A percentile compares a stretch with the other conserved stretches of the same genome.
Conservation (phyloP, 1,140 invertebrate genomes). For the Colletes gigas region DNA sequence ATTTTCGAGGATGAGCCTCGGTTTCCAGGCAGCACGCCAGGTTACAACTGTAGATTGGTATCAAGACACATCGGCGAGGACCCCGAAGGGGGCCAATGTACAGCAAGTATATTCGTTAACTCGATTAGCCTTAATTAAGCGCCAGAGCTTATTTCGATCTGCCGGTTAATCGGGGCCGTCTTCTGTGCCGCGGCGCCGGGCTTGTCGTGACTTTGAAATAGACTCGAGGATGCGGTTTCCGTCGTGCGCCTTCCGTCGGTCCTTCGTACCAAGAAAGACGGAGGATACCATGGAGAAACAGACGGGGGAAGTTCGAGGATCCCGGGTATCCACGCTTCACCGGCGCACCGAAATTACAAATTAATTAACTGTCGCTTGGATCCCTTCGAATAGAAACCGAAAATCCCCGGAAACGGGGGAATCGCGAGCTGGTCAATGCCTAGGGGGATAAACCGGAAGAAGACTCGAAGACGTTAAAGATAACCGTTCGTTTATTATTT, state of each 20-base stretch:
- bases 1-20: conserved; percentile 32
- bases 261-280: conserved; percentile 3
- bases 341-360: conserved; percentile 3
- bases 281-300: background rate
- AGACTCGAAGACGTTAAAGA: no score
- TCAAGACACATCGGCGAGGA: conserved; percentile 45
- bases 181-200: conserved; percentile 24
- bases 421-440: background rate
- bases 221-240: conserved; percentile 47
- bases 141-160: conserved; percentile 56
- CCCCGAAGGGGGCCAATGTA: conserved; percentile 3
- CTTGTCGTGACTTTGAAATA: conserved; percentile 52
- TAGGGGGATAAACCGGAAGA: background rate
- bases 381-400: background rate
- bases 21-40: conserved; percentile 34
- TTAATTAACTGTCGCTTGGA: conserved; percentile 20
- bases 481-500: no score
- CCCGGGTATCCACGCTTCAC: background rate
- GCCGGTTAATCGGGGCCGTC: conserved; percentile 48
- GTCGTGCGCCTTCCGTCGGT: conserved; percentile 28
- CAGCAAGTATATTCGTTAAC: conserved; percentile 57
- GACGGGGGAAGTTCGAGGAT: conserved; percentile 14
- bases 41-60: conserved; percentile 43
- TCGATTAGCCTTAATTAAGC: conserved; percentile 62
- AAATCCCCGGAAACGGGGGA: background rate